Evolutionary conservation across 2,797 vertebrate genomes (phyloP).

Genomic region (Onychomys arenicola): DNA sequence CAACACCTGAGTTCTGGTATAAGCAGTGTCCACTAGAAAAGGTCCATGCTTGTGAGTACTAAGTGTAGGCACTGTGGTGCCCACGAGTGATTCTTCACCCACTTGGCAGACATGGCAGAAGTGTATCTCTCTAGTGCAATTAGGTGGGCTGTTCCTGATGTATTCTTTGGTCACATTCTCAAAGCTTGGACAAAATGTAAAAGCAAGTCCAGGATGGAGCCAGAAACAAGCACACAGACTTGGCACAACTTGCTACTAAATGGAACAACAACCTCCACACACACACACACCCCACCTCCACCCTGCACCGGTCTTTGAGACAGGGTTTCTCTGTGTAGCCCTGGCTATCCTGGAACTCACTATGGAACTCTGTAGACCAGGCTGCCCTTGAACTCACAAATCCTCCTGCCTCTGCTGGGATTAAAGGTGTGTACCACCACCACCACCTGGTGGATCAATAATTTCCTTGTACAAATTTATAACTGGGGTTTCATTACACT

Average conservation of each 20-base stretch:
- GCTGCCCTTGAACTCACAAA: neutral
- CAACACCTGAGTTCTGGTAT: neutral
- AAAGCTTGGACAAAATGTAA: neutral
- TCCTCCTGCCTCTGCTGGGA: neutral
- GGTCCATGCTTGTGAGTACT: neutral
- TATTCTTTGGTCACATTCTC: neutral
- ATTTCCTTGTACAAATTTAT: constrained; percentile 31
- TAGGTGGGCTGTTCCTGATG: neutral
- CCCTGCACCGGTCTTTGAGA: neutral
- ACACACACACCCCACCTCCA: too few relatives aligned
- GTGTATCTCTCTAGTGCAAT: neutral
- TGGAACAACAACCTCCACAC: neutral
- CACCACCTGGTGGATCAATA: neutral
- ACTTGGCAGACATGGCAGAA: neutral
- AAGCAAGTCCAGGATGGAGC: neutral
- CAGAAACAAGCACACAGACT: neutral
- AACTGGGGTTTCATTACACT: constrained; percentile 8
- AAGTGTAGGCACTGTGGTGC: neutral
- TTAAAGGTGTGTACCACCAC: neutral
- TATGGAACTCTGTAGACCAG: neutral
- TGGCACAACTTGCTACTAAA: neutral
- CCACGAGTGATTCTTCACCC: neutral
- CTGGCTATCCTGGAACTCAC: neutral
- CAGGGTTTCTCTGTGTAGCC: neutral
- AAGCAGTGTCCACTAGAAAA: neutral